Base-by-base conservation (phyloP, 2,888 invertebrate genomes). In the Camptogramma bilineatum region DNA sequence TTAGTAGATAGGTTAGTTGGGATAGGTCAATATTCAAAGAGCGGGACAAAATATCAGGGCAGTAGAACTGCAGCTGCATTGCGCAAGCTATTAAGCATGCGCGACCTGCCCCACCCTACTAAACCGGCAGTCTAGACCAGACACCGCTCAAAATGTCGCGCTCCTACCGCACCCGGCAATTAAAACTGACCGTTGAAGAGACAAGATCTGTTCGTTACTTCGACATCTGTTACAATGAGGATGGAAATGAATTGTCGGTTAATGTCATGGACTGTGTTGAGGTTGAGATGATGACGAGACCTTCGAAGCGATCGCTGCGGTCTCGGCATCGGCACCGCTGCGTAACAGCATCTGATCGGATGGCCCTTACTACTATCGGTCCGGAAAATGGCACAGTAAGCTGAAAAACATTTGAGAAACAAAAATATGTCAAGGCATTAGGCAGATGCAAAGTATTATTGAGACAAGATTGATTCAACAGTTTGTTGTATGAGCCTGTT, bases 41-140 rank as follows among this genome's bases (percentile, higher is more conserved):
- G 34, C 34, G 34, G 34, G 7, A 18, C 18, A 21, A 28, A 19
- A n/a, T 50, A 50, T 19, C n/a, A 3, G 53, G 28, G 46, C 47
- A n/a, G 24, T 17, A 28, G 19, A 56, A 46, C 46, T 63, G 53
- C 57, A 57, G 21, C 19, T 63, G 62, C 62, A 55, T 34, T 62
- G 55, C 61, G 61, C 61, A 62, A 47, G 10, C 24, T 55, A 47
- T 46, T 24, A 17, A 5, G 34, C 39, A 21, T 64, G 66, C 58
- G 62, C 62, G 52, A 8, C 52, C 44, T 28, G 42, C 58, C 52
- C 13, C 58, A 18, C 51, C 52, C 58, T 16, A 52, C 13, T 56
- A 13, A 39, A n/a, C 39, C 28, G 8, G 21, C n/a, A 50, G n/a
- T 28, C 28, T 24, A 24, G 19, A 19, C 13, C 19, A 18, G 34